Conservation (phyloP, 2,888 invertebrate genomes). For the Rhagonycha lutea region DNA sequence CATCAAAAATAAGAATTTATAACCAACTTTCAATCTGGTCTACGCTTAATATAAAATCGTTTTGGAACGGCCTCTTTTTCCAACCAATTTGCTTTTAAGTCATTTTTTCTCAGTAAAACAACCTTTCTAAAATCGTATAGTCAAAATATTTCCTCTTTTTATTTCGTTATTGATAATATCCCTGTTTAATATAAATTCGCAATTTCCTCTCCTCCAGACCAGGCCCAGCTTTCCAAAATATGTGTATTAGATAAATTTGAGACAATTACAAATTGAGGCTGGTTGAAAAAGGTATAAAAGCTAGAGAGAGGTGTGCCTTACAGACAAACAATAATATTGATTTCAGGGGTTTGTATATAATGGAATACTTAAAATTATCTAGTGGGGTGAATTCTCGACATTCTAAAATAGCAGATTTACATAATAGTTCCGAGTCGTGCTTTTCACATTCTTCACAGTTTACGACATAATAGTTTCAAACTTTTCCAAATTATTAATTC, state of each 20-base stretch:
- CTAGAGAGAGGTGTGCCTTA: conserved; percentile 13
- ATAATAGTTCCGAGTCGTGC: conserved; percentile 6
- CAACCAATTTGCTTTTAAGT: conserved; percentile 6
- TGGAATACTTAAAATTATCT: conserved; percentile 24
- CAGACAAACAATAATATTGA: conserved; percentile 25
- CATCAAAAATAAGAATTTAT: conserved; percentile 8
- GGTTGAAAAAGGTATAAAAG: conserved; percentile 17
- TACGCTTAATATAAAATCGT: conserved; percentile 5
- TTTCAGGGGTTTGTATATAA: conserved; percentile 24
- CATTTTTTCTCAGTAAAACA: neutral
- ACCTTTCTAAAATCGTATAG: neutral
- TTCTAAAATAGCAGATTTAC: conserved; percentile 17
- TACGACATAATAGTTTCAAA: neutral
- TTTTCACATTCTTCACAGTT: neutral
- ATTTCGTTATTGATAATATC: neutral
- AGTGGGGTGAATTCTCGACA: conserved; percentile 5
- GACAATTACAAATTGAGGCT: conserved; percentile 12
- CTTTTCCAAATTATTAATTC: neutral
- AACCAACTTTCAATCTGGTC: conserved; percentile 4
- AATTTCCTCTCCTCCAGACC: neutral
- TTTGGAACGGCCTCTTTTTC: neutral
- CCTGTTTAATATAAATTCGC: neutral
- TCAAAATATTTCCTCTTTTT: neutral
- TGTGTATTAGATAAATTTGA: neutral
- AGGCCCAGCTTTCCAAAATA: neutral